Conservation (phyloP, 2,797 vertebrate genomes). For the Gorsachius magnificus region DNA sequence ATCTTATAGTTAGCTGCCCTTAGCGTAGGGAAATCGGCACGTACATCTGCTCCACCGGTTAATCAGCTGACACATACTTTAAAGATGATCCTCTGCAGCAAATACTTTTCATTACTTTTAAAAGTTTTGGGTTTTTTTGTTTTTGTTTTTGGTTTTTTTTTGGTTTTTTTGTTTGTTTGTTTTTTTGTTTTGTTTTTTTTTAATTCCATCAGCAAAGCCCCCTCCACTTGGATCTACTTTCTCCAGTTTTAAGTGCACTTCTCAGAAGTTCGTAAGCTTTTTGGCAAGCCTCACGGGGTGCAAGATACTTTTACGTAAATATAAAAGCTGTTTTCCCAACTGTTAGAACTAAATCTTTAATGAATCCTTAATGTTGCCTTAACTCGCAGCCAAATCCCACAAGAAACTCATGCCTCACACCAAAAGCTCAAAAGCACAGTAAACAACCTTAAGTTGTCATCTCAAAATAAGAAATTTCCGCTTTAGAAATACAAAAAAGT, state of each 20-base stretch:
- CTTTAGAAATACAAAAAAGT: conserved; percentile 35
- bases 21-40: accelerated
- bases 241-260: neutral
- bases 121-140: neutral
- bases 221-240: neutral
- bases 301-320: neutral
- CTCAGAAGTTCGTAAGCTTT: neutral
- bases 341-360: neutral
- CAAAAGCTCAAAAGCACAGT: neutral
- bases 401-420: neutral
- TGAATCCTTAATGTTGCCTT: neutral
- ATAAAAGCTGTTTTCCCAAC: neutral
- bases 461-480: neutral
- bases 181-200: neutral
- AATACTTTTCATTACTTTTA: neutral
- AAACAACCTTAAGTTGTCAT: neutral
- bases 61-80: neutral
- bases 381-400: neutral
- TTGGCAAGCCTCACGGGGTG: neutral
- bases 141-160: too few species aligned
- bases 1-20: neutral
- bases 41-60: neutral
- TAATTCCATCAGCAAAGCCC: neutral
- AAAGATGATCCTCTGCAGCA: neutral
- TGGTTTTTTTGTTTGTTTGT: too few species aligned